Base-by-base conservation (phyloP, 2,888 invertebrate species). In the Scelioninae gen. 1 region DNA sequence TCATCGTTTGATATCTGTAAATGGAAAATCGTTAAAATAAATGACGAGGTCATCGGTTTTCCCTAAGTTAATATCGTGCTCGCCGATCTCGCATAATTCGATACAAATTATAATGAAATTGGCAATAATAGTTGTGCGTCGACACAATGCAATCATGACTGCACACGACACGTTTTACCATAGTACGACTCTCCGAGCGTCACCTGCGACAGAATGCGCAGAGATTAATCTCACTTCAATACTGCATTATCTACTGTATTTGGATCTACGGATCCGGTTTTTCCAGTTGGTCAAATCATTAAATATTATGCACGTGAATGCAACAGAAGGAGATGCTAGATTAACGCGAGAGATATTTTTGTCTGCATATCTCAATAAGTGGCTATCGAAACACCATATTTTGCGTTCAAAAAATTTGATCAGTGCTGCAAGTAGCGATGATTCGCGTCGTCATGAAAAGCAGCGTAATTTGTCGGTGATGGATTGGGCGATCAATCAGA, bases 221-320 rank as follows among this genome's bases (percentile, higher is more conserved):
- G 43, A 74, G 66, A 82, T 78, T 82, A 78, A 82, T 78, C 51
- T 60, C 66, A 31, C 69, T 68, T 79, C 66, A 82, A 79, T 83
- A 74, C 69, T 75, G 51, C 69, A 78, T 78, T 82, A 78, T 69
- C 62, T 47, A 43, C 56, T 32, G 71, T 40, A 49, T 66, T 60
- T 16, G 32, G 32, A 29, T 63, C 29, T 53, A 34, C 11, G 38
- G 55, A 32, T 56, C 51, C 60, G 38, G 53, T 40, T 62, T 60
- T 77, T 66, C 58, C 47, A 38, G 29, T 47, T 45, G 7, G 47
- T 34, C 8, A 23, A 68, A 31, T 29, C 53, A 58, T 43, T 55
- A 55, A 51, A 31, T 47, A 11, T 31, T 2, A 49, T 13, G 15
- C n/a, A 13, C 5, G 3, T 5, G 45, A 13, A 13, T 13, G 15